Conservation (phyloP, 2,888 invertebrate genomes). For the Drosophila niveifrons region DNA sequence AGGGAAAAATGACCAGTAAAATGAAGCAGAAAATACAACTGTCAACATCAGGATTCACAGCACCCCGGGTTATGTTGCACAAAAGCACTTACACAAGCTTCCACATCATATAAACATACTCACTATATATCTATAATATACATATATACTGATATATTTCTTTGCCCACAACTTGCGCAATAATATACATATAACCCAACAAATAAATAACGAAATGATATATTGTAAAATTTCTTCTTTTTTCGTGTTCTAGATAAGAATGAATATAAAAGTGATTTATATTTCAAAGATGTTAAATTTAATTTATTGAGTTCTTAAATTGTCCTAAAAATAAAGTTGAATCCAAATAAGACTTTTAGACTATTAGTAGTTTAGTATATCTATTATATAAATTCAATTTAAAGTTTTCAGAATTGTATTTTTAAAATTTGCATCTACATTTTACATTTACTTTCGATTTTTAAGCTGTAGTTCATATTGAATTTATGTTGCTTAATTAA, state of each 20-base stretch:
- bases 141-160: not conserved
- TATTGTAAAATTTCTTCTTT: not conserved
- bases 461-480: not conserved
- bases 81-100: constrained; percentile 11
- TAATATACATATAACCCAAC: not conserved
- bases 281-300: no score
- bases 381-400: no score
- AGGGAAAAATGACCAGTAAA: constrained; percentile 42
- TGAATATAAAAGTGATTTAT: not conserved
- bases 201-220: not conserved
- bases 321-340: no score
- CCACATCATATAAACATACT: not conserved
- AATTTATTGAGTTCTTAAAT: no score
- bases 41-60: constrained; percentile 65
- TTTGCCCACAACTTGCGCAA: not conserved
- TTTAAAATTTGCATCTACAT: not conserved
- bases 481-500: no score
- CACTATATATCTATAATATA: no score
- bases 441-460: not conserved
- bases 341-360: no score
- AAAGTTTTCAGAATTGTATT: no score
- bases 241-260: no score
- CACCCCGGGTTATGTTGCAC: constrained; percentile 38
- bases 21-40: constrained; percentile 64
- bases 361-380: no score